Percentiles rank a stretch among this genome's conserved stretches.
phyloP scores from a whole-genome alignment of 2,888 invertebrate species.

The Myathropa florea region DNA sequence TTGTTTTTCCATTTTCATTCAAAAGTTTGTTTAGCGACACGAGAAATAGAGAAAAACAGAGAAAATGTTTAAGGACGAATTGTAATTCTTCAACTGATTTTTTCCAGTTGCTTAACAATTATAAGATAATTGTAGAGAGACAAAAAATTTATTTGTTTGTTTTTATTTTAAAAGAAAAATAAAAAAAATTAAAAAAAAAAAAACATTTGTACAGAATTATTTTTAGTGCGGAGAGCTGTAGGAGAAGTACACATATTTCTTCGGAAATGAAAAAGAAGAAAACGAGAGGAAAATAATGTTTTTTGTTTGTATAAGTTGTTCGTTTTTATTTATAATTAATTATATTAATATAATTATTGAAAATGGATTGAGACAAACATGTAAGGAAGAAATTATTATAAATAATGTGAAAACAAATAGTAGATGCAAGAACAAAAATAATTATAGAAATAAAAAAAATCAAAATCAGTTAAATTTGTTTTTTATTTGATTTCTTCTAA shows the following conservation, averaged over 20 bases:
- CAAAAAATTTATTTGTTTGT: conserved; percentile 34
- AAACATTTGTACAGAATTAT: conserved; percentile 58
- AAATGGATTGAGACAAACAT: conserved; percentile 45
- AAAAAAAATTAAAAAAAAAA: neutral
- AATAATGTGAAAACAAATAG: conserved; percentile 69
- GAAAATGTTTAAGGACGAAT: neutral
- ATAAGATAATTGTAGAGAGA: conserved; percentile 28
- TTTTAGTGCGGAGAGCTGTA: conserved; percentile 27
- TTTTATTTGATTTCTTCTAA: conserved; percentile 20
- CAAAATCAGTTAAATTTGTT: conserved; percentile 59
- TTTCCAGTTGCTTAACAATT: conserved; percentile 65
- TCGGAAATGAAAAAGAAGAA: conserved; percentile 21
- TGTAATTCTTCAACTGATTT: conserved; percentile 61
- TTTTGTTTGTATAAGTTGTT: conserved; percentile 55
- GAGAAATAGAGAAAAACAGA: conserved; percentile 11
- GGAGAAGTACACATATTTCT: conserved; percentile 2
- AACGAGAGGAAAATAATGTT: conserved; percentile 23
- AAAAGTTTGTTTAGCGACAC: conserved; percentile 25
- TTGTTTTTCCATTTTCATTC: conserved; percentile 3
- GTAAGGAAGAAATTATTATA: conserved; percentile 47
- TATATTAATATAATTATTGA: conserved; percentile 50
- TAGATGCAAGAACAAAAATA: conserved; percentile 68
- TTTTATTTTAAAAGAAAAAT: conserved; percentile 35
- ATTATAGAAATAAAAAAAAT: conserved; percentile 70
- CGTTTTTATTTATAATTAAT: conserved; percentile 48